A percentile compares a stretch with the other conserved stretches of the same genome.
These are phyloP conservation scores for Girardia tigrina DNA, from an alignment of 2,888 invertebrate species.

Conservation along the genomic window DNA sequence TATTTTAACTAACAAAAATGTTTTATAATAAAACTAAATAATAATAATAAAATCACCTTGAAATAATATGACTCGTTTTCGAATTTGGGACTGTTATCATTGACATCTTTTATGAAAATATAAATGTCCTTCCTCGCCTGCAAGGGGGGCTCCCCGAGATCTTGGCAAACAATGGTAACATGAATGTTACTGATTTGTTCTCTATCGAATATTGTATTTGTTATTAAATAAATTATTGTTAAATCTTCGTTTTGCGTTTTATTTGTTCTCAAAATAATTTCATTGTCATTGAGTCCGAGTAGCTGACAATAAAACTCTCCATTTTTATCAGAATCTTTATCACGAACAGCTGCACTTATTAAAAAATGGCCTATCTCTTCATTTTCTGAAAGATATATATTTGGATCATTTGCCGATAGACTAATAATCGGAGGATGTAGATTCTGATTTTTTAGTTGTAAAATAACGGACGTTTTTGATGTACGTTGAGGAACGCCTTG, in stretches of 20 bases:
- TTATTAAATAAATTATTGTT: neutral
- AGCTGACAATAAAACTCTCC: constrained; percentile 11
- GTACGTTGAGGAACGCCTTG: constrained; percentile 17
- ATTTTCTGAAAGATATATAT: constrained; percentile 17
- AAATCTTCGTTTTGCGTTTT: neutral
- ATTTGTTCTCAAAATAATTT: neutral
- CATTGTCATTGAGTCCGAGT: neutral
- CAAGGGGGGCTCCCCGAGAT: constrained; percentile 15
- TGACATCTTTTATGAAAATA: neutral
- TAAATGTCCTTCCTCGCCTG: neutral
- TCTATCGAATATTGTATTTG: constrained; percentile 24
- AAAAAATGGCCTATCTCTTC: neutral
- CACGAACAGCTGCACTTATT: constrained; percentile 11
- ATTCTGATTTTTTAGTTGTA: constrained; percentile 32
- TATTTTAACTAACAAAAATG: too few species aligned
- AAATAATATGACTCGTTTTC: neutral
- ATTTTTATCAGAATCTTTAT: constrained; percentile 24
- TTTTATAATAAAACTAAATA: too few species aligned
- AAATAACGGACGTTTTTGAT: constrained; percentile 16
- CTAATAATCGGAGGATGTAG: constrained; percentile 28
- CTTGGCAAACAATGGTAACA: constrained; percentile 26
- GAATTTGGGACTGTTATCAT: constrained; percentile 29
- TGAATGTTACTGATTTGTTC: neutral
- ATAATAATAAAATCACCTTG: too few species aligned
- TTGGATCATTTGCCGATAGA: neutral